A percentile compares a stretch with the other conserved stretches of the same genome.
Evolutionary conservation across 2,113 vertebrate genomes (phyloP).

Genomic region (Peromyscus leucopus): DNA sequence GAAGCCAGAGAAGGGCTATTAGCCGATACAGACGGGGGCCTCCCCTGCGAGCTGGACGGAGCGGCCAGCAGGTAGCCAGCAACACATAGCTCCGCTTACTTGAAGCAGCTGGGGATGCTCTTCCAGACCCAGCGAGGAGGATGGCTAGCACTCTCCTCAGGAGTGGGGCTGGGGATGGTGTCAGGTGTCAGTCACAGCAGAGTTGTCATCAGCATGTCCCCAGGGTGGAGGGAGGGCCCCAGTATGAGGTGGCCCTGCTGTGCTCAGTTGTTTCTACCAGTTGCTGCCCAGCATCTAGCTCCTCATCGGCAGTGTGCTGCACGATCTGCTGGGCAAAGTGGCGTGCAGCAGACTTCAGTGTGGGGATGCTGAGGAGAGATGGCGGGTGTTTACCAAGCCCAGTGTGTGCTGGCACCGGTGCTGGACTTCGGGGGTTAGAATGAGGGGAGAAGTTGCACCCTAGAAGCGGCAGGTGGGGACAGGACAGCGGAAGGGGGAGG

Average conservation of each 20-base stretch:
- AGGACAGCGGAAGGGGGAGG: not conserved
- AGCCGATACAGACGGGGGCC: not conserved
- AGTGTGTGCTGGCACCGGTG: not conserved
- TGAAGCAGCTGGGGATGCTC: not conserved
- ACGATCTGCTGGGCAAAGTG: accelerated
- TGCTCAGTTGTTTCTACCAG: not conserved
- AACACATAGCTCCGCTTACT: not conserved
- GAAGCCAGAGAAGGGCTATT: not conserved
- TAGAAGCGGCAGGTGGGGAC: not conserved
- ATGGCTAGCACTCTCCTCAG: not conserved
- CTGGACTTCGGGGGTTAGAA: not conserved
- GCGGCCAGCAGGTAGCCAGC: not conserved
- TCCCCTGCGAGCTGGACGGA: not conserved
- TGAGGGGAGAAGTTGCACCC: not conserved
- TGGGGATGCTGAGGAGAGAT: not conserved
- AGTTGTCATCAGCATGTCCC: not conserved
- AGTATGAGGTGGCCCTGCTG: accelerated
- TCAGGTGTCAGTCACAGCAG: not conserved
- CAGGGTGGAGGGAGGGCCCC: not conserved
- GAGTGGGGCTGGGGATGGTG: not conserved
- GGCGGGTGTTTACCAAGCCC: not conserved
- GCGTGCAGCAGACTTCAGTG: not conserved
- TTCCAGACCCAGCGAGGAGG: too few species aligned
- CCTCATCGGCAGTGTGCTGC: not conserved
- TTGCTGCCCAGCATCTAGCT: not conserved